Conservation (phyloP, 1,140 invertebrate species). For the Andricus grossulariae region DNA sequence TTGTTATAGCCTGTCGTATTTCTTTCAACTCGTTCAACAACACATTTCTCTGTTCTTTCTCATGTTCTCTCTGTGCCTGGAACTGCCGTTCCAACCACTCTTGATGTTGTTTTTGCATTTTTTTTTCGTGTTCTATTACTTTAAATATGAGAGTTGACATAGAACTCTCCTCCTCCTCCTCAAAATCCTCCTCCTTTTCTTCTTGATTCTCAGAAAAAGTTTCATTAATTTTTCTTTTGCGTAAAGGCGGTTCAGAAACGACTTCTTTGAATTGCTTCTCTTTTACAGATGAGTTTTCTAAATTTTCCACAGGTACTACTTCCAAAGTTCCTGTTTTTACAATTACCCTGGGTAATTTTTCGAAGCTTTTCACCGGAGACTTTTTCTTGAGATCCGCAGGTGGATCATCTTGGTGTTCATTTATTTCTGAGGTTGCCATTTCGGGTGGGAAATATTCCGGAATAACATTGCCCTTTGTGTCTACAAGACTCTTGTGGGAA, state of each 20-base stretch:
- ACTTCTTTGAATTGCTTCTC: background rate
- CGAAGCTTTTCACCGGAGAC: too few relatives aligned
- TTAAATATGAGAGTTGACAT: slow-evolving; percentile 40
- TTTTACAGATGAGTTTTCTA: background rate
- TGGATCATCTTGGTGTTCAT: too few relatives aligned
- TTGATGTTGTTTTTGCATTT: slow-evolving; percentile 56
- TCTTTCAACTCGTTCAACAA: slow-evolving; percentile 55
- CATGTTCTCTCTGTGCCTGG: slow-evolving; percentile 58
- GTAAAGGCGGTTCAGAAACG: background rate
- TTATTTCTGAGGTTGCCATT: too few relatives aligned
- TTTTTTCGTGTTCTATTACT: slow-evolving; percentile 55
- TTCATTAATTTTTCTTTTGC: slow-evolving; percentile 3
- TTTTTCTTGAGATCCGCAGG: too few relatives aligned
- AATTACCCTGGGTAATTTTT: too few relatives aligned
- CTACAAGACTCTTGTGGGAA: background rate
- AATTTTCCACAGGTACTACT: too few relatives aligned
- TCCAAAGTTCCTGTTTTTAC: too few relatives aligned
- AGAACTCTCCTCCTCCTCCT: background rate
- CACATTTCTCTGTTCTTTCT: slow-evolving; percentile 47
- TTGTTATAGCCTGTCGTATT: slow-evolving; percentile 47
- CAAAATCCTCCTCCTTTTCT: slow-evolving; percentile 31
- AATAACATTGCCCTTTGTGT: slow-evolving; percentile 23
- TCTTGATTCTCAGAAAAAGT: slow-evolving; percentile 23
- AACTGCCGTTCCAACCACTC: slow-evolving; percentile 63
- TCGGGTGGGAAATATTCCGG: too few relatives aligned